Evolutionary conservation across 2,113 vertebrate species (phyloP).

Genomic region (Saguinus imperator): DNA sequence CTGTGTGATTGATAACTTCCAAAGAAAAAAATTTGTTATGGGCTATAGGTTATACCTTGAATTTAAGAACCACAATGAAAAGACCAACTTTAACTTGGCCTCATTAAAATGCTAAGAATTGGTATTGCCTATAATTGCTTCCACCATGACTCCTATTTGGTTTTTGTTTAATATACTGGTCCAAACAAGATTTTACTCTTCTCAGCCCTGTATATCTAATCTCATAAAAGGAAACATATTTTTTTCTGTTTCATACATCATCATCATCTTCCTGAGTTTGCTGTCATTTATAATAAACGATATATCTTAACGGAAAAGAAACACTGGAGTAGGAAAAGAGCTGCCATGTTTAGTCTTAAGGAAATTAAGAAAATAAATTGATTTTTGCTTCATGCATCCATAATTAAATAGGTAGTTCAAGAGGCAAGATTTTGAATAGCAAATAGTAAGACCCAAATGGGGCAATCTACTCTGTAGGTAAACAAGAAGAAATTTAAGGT

Average conservation of each 20-base stretch:
- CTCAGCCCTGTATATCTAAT: slow-evolving; percentile 43
- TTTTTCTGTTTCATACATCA: neutral
- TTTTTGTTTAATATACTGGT: slow-evolving; percentile 53
- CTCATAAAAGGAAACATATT: slow-evolving; percentile 30
- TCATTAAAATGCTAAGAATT: slow-evolving; percentile 57
- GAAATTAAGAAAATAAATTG: slow-evolving; percentile 50
- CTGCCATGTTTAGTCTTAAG: slow-evolving; percentile 9
- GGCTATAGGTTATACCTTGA: neutral
- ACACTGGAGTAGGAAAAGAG: neutral
- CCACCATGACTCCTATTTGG: neutral
- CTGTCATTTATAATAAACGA: slow-evolving; percentile 57
- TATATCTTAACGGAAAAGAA: slow-evolving; percentile 41
- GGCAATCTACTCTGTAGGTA: slow-evolving; percentile 14
- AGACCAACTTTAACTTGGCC: slow-evolving; percentile 33
- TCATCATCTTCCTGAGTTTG: slow-evolving; percentile 58
- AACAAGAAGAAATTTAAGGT: slow-evolving; percentile 38
- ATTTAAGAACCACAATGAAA: slow-evolving; percentile 29
- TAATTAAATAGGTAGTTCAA: slow-evolving; percentile 48
- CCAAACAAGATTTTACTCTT: slow-evolving; percentile 55
- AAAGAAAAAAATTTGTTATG: neutral
- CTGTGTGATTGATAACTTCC: slow-evolving; percentile 15
- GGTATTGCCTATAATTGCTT: neutral
- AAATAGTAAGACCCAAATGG: neutral
- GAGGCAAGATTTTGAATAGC: slow-evolving; percentile 27
- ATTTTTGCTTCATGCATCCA: neutral